phyloP scores from a whole-genome alignment of 1,140 invertebrate genomes.

The Calephelis virginiensis region DNA sequence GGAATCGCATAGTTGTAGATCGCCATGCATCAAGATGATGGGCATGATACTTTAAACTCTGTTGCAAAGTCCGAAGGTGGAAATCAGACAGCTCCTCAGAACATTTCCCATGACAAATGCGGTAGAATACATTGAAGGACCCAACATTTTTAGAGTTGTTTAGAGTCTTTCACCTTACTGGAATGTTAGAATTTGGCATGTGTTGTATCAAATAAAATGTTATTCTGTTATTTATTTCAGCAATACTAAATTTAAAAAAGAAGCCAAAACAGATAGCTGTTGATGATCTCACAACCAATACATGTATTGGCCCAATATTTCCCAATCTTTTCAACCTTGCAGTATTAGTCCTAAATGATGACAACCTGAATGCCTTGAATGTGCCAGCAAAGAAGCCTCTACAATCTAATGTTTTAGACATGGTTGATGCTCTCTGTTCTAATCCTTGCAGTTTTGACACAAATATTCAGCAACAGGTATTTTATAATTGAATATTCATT shows the following conservation, averaged over 20 bases:
- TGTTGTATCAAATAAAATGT: too few relatives aligned
- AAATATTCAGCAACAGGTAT: conserved; percentile 73
- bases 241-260: conserved; percentile 68
- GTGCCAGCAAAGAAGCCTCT: conserved; percentile 66
- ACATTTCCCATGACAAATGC: too few relatives aligned
- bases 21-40: too few relatives aligned
- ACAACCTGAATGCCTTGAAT: conserved; percentile 67
- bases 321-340: conserved; percentile 74
- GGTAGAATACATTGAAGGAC: too few relatives aligned
- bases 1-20: too few relatives aligned
- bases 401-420: conserved; percentile 70
- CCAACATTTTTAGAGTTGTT: too few relatives aligned
- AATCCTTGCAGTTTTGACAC: conserved; percentile 74
- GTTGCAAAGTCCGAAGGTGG: too few relatives aligned
- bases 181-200: too few relatives aligned
- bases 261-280: conserved; percentile 68
- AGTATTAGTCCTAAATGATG: conserved; percentile 70
- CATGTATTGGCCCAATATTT: conserved; percentile 72
- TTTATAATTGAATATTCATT: not conserved
- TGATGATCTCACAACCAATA: conserved; percentile 71
- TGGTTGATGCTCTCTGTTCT: conserved; percentile 71
- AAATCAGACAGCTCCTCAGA: too few relatives aligned
- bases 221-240: conserved; percentile 41
- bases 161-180: too few relatives aligned
- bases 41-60: too few relatives aligned